Conservation (phyloP, 2,113 vertebrate species). For the Neopipo cinnamomea region DNA sequence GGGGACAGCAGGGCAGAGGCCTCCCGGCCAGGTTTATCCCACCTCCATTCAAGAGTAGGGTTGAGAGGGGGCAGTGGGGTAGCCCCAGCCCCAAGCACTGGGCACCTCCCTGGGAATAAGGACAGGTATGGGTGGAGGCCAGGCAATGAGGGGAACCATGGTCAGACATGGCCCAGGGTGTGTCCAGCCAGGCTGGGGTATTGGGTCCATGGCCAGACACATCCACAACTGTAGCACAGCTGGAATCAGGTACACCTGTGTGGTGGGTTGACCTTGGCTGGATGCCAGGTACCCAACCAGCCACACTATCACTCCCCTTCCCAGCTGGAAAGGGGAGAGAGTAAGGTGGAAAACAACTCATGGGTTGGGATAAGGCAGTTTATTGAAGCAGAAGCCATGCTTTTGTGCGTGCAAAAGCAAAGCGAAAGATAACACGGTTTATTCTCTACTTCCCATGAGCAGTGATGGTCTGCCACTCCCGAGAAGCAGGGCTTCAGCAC, state of each 20-base stretch:
- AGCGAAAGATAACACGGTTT: too few relatives aligned
- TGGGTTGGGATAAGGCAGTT: too few relatives aligned
- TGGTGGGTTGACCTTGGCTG: too few relatives aligned
- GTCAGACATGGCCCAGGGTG: neutral
- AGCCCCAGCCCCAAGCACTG: neutral
- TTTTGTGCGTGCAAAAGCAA: too few relatives aligned
- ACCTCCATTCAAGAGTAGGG: neutral
- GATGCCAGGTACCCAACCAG: too few relatives aligned
- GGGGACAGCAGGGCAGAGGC: neutral
- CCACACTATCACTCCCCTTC: too few relatives aligned
- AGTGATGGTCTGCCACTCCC: too few relatives aligned
- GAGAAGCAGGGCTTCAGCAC: too few relatives aligned
- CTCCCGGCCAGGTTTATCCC: neutral
- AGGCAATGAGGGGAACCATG: neutral
- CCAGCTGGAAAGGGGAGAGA: too few relatives aligned
- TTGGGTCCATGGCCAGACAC: neutral
- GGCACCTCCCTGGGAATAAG: neutral
- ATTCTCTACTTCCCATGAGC: too few relatives aligned
- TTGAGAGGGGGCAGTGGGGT: fast-evolving
- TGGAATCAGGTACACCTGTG: neutral
- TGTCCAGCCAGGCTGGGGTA: neutral
- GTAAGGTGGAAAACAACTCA: too few relatives aligned
- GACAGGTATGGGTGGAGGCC: neutral
- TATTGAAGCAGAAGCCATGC: too few relatives aligned
- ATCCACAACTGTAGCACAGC: neutral